Conservation (phyloP, 2,797 vertebrate species). For the Macrochelys suwanniensis region DNA sequence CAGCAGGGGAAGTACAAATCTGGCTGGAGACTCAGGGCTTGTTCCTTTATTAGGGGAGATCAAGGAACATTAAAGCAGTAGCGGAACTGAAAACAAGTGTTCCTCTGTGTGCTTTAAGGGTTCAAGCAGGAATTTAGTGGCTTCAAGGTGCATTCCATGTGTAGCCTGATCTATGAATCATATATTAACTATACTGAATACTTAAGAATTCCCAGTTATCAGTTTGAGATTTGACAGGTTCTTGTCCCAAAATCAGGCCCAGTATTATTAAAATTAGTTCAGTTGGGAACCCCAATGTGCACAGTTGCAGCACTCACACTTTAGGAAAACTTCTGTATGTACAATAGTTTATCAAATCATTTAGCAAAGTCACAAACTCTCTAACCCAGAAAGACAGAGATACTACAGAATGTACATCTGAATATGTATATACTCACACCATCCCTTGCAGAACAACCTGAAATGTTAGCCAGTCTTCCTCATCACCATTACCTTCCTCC, state of each 20-base stretch:
- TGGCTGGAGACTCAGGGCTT: not conserved
- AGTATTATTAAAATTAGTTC: not conserved
- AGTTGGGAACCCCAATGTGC: not conserved
- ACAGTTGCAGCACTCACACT: not conserved
- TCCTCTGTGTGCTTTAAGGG: not conserved
- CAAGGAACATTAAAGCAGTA: fast-evolving
- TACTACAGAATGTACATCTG: not conserved
- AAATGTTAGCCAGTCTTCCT: not conserved
- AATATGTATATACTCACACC: not conserved
- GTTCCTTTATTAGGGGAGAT: not conserved
- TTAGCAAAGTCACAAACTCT: not conserved
- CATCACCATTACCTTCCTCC: not conserved
- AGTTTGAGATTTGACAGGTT: not conserved
- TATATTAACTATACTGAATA: not conserved
- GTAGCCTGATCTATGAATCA: not conserved
- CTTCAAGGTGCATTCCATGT: not conserved
- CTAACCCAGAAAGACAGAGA: not conserved
- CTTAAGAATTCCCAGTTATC: not conserved
- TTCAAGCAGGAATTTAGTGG: not conserved
- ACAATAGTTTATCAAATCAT: not conserved
- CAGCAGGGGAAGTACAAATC: not conserved
- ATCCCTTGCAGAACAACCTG: not conserved
- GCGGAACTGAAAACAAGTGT: not conserved
- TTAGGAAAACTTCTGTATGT: not conserved
- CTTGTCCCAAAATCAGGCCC: not conserved